Base-by-base conservation (phyloP, 2,797 vertebrate genomes). In the Chaetodon trifasciatus region DNA sequence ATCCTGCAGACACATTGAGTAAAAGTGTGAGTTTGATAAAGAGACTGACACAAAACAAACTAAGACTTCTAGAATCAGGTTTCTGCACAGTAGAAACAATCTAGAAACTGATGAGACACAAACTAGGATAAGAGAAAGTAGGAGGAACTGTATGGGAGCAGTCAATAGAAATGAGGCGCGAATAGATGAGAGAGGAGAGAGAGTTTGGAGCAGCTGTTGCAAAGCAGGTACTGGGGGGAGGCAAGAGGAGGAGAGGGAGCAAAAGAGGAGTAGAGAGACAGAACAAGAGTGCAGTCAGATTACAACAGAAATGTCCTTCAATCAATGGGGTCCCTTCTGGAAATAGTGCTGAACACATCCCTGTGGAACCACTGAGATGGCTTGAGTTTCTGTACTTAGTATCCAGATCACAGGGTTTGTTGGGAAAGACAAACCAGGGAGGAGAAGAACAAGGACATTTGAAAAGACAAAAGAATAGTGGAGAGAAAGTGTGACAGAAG, bases 1-100 rank as follows among this genome's bases (percentile, higher is more conserved):
- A 84, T 99, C 98, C 98, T 98, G 37, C 28, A 86, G 28, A 85
- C 47, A 86, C 58, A 84, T n/a, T 8, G 4, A 65, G 42, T 24
- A 44, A 71, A 75, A 74, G 39, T 16, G 46, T 84, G 65, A 58
- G 64, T 44, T 77, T n/a, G 28, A 40, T 16, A 23, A 21, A 61
- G n/a, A 67, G 37, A 68, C 16, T 28, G 46, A 52, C 5, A 70
- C 17, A 63, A 40, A 68, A 72, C 10, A 21, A 42, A 19, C 12
- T 15, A 21, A 52, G 6, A 47, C 10, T 37, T 60, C 9, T 40
- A 53, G 23, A 50, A 69, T 28, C 32, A 73, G 35, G 17, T 74
- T 62, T 50, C 49, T 47, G 10, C 56, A 39, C 11, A 42, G 40
- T 17, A 71, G 65, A 16, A 74, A 56, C 44, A 32, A 17, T 37